Percentiles rank a stretch among this genome's conserved stretches.
These are phyloP conservation scores for Habroteleia sp. DNA, from an alignment of 2,888 invertebrate species.

Conservation along the genomic window DNA sequence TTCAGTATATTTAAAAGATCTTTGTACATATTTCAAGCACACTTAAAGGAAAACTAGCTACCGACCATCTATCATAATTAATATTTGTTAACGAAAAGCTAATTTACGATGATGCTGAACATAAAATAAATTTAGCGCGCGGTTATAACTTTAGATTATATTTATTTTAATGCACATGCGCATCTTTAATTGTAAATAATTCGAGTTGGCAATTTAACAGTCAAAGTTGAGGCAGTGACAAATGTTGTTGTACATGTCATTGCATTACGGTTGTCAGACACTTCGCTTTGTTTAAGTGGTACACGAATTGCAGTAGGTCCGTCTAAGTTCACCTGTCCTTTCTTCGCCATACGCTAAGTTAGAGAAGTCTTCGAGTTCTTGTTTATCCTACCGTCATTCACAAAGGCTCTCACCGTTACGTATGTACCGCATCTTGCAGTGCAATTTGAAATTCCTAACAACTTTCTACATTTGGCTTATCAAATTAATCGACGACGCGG, in stretches of 20 bases:
- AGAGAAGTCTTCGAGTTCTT: constrained; percentile 35
- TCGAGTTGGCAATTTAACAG: constrained; percentile 47
- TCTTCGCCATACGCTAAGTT: constrained; percentile 42
- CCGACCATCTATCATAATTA: no score
- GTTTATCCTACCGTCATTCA: constrained; percentile 52
- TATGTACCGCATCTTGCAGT: constrained; percentile 19
- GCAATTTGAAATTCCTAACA: constrained; percentile 36
- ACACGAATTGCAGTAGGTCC: constrained; percentile 44
- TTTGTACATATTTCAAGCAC: no score
- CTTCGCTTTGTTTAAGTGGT: constrained; percentile 27
- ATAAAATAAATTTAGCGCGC: no score
- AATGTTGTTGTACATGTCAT: constrained; percentile 56
- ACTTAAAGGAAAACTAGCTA: no score
- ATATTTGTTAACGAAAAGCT: no score
- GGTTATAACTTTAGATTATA: no score
- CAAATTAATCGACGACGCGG: constrained; percentile 48
- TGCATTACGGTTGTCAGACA: constrained; percentile 48
- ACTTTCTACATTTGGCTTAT: constrained; percentile 48
- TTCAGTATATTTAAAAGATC: no score
- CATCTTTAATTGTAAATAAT: constrained; percentile 46
- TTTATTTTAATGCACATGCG: not conserved
- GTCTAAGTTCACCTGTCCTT: constrained; percentile 39
- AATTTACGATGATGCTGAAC: no score
- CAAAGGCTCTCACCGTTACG: constrained; percentile 48
- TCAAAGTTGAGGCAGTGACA: constrained; percentile 55